These are phyloP conservation scores for Sphecodes monilicornis DNA, from an alignment of 2,888 invertebrate species.

Conservation along the genomic window DNA sequence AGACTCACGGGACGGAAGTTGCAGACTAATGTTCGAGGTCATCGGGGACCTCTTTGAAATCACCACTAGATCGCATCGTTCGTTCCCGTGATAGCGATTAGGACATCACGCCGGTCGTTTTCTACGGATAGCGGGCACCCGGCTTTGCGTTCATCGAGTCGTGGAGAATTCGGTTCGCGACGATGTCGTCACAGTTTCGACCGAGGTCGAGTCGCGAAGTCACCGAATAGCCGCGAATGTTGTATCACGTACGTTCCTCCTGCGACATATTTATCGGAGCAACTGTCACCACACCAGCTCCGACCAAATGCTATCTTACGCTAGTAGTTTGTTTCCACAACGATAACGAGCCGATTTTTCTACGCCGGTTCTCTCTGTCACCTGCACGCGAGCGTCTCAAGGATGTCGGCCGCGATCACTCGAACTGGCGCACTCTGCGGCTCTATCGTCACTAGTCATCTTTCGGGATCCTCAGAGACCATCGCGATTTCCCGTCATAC, in stretches of 20 bases:
- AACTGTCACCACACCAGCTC: conserved; percentile 67
- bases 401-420: conserved; percentile 48
- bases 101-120: neutral
- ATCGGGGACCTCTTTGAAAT: neutral
- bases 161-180: neutral
- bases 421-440: conserved; percentile 23
- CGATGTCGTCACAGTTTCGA: neutral
- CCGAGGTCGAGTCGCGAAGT: neutral
- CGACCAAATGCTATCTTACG: conserved; percentile 76
- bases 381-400: conserved; percentile 39
- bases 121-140: neutral
- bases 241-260: conserved; percentile 33
- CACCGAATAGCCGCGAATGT: conserved; percentile 26
- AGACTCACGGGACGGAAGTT: conserved; percentile 18
- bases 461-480: conserved; percentile 4
- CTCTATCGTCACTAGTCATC: conserved; percentile 33
- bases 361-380: conserved; percentile 21
- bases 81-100: neutral
- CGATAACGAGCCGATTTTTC: conserved; percentile 75
- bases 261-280: conserved; percentile 62
- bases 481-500: conserved; percentile 25
- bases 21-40: neutral
- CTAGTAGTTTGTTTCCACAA: conserved; percentile 82
- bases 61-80: neutral
- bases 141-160: neutral